Base-by-base conservation (phyloP, 2,797 vertebrate species). In the Dryobates pubescens region DNA sequence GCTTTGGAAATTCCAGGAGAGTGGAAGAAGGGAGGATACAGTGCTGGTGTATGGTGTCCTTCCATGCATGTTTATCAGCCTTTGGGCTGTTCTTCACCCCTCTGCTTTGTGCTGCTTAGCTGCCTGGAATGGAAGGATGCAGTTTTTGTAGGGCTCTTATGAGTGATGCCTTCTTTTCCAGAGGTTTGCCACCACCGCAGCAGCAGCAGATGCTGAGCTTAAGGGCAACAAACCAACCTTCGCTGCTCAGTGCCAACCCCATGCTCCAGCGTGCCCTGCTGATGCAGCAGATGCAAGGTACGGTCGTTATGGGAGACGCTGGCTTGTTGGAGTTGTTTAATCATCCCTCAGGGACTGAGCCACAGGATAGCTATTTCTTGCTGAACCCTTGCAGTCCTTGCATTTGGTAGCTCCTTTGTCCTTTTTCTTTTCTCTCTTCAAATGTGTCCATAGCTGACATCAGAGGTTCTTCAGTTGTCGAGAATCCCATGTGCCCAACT, bases 251-350 rank as follows among this genome's bases (percentile, higher is more conserved):
- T 69, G 98, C 98, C 83, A 98, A 99, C 96, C 98, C 98, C n/a
- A 98, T 99, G 98, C 97, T 99, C 68, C 99, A 99, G 94, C 98
- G 98, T 38, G 99, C 99, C 63, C 95, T 99, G 92, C 97, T 99
- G 76, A 98, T 99, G 98, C 99, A 99, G 94, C 99, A 99, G 96
- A 98, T 99, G 98, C 99, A 99, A 98, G 98, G 98, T 99, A 97
- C 72, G 72, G 78, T 95, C 34, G 73, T 95, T 93, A 81, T 51
- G 79, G 94, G 96, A 94, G 83, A 95, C 41, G 70, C 91, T 86
- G 70, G 20, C 61, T 90, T 79, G 29, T 63, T 88, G 86, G 82
- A 92, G 73, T 78, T 92, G 89, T 76, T 92, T 93, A 89, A 89
- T 89, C 95, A 95, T 89, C 74, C 85, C 82, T 86, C 56, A 6